Evolutionary conservation across 2,113 vertebrate genomes (phyloP).

Genomic region (Girardinichthys multiradiatus): DNA sequence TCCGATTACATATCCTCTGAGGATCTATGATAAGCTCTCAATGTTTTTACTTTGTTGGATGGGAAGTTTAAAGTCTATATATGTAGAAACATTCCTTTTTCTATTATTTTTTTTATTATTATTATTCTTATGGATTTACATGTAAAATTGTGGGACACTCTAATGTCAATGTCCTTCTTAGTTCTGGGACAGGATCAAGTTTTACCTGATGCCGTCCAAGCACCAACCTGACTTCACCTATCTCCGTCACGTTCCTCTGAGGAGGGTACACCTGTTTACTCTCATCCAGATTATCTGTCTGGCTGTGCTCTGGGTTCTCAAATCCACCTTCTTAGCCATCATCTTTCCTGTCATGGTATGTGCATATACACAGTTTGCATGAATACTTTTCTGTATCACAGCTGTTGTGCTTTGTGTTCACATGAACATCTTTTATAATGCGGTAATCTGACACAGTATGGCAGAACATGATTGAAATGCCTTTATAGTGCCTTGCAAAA

Average conservation of each 20-base stretch:
- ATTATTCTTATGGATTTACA: too few species aligned
- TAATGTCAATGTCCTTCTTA: constrained; percentile 42
- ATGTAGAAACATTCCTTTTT: background rate
- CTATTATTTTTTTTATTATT: background rate
- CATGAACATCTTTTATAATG: too few species aligned
- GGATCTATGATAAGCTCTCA: background rate
- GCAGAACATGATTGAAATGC: too few species aligned
- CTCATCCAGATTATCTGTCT: constrained; percentile 91
- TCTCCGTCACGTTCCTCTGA: constrained; percentile 91
- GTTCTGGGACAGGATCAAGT: constrained; percentile 98
- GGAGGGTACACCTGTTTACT: constrained; percentile 93
- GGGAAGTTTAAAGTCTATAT: too few species aligned
- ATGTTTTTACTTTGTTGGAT: too few species aligned
- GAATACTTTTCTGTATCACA: background rate
- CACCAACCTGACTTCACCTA: constrained; percentile 93
- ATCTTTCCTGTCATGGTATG: constrained; percentile 90
- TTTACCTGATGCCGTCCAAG: constrained; percentile 97
- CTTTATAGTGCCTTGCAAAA: too few species aligned
- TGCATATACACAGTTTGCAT: constrained; percentile 6
- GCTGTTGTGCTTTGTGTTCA: too few species aligned
- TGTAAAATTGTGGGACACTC: too few species aligned
- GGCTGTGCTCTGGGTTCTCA: constrained; percentile 91
- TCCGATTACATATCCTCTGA: background rate
- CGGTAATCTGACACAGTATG: too few species aligned
- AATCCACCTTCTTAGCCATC: constrained; percentile 85